Conservation (phyloP, 2,797 vertebrate genomes). For the Enteromius unitaeniatus region DNA sequence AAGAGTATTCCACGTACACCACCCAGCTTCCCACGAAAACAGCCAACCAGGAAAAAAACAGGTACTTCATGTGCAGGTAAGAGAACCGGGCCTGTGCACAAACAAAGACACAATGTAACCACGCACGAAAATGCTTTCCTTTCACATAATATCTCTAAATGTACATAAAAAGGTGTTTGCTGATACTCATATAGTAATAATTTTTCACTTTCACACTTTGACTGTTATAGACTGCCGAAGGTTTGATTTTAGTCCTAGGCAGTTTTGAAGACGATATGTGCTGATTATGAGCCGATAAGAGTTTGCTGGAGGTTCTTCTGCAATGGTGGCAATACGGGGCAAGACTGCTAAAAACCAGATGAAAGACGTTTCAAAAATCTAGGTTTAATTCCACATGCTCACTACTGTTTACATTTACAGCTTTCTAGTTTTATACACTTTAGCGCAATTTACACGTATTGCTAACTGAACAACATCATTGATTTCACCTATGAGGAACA, state of each 20-base stretch:
- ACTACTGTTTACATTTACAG: not conserved
- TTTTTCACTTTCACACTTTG: too few relatives aligned
- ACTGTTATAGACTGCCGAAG: not conserved
- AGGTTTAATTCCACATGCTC: not conserved
- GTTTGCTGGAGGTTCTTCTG: slow-evolving; percentile 18
- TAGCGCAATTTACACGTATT: not conserved
- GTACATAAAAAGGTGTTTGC: not conserved
- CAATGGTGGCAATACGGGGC: not conserved
- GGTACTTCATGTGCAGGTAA: slow-evolving; percentile 92
- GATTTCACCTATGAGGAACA: not conserved
- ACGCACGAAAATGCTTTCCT: not conserved
- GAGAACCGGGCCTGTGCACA: slow-evolving; percentile 86
- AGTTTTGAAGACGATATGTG: not conserved
- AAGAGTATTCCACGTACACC: slow-evolving; percentile 93
- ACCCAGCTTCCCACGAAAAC: slow-evolving; percentile 98
- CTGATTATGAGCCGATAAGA: slow-evolving; percentile 15
- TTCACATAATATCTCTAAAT: not conserved
- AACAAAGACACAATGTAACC: slow-evolving; percentile 5
- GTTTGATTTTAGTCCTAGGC: not conserved
- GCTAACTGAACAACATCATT: not conserved
- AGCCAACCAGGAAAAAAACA: slow-evolving; percentile 96
- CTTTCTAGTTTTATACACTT: not conserved
- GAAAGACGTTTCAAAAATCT: not conserved
- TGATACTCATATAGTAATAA: not conserved
- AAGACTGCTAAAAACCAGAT: slow-evolving; percentile 8